phyloP scores from a whole-genome alignment of 1,140 invertebrate genomes.

The Ceratosolen solmsi region DNA sequence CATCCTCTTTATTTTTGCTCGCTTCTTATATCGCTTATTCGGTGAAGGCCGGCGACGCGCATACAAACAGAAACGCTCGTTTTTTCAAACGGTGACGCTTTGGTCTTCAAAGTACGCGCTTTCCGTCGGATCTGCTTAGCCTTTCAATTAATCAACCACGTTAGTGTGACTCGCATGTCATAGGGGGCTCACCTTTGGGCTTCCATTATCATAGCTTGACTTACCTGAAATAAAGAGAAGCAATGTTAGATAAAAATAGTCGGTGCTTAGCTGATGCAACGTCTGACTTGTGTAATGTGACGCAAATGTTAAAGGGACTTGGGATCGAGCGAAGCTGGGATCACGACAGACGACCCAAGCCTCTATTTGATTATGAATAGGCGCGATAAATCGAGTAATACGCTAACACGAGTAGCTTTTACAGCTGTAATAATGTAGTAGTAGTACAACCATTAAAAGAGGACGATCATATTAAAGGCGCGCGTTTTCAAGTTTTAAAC shows the following conservation, averaged over 20 bases:
- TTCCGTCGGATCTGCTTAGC: background rate
- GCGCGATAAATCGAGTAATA: too few relatives aligned
- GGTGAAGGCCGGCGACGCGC: background rate
- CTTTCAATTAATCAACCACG: background rate
- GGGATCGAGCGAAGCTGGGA: too few relatives aligned
- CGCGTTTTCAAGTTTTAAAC: too few relatives aligned
- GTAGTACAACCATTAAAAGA: too few relatives aligned
- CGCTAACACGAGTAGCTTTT: too few relatives aligned
- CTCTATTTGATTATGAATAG: too few relatives aligned
- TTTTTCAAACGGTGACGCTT: background rate
- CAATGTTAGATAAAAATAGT: background rate
- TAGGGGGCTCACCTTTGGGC: background rate
- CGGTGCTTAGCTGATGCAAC: too few relatives aligned
- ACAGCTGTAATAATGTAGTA: too few relatives aligned
- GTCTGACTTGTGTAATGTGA: too few relatives aligned
- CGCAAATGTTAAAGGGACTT: too few relatives aligned
- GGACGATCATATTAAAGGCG: too few relatives aligned
- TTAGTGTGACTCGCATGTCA: background rate
- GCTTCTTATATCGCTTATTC: background rate
- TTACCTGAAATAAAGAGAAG: conserved; percentile 33
- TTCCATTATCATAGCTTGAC: background rate
- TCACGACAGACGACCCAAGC: too few relatives aligned
- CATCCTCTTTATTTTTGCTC: background rate
- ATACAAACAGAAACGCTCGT: background rate
- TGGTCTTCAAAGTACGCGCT: background rate